A percentile compares a stretch with the other conserved stretches of the same genome.
These are phyloP conservation scores for Corydoras sp. DNA, from an alignment of 2,113 vertebrate genomes.

Conservation along the genomic window DNA sequence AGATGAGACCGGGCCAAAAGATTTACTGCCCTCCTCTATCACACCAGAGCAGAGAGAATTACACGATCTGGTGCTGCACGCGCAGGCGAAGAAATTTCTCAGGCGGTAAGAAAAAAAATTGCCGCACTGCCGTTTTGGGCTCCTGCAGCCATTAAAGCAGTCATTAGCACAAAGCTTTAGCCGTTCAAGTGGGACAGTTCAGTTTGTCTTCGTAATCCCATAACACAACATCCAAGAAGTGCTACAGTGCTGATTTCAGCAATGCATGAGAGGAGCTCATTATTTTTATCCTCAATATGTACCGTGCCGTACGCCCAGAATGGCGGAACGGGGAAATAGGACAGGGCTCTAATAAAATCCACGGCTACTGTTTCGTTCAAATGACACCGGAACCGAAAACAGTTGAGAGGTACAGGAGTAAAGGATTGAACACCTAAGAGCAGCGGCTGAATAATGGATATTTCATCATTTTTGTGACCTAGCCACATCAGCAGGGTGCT, in stretches of 20 bases:
- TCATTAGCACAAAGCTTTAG: slow-evolving; percentile 47
- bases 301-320: not conserved
- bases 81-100: slow-evolving; percentile 3
- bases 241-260: slow-evolving; percentile 3
- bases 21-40: slow-evolving; percentile 44
- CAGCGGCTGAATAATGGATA: too few relatives aligned
- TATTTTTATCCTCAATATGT: slow-evolving; percentile 1
- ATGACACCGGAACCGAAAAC: too few relatives aligned
- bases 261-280: not conserved
- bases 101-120: slow-evolving; percentile 15
- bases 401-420: too few relatives aligned
- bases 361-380: too few relatives aligned
- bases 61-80: slow-evolving; percentile 4
- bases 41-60: slow-evolving; percentile 20
- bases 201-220: slow-evolving; percentile 2
- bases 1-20: slow-evolving; percentile 36
- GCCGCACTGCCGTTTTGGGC: slow-evolving; percentile 22
- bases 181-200: not conserved
- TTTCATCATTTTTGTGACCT: not conserved
- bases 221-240: not conserved
- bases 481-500: not conserved
- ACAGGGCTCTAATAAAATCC: not conserved
- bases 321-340: too few relatives aligned
- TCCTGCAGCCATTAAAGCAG: slow-evolving; percentile 51
- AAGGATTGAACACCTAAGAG: too few relatives aligned